phyloP scores from a whole-genome alignment of 2,113 vertebrate genomes.

The Catharus bicknelli region DNA sequence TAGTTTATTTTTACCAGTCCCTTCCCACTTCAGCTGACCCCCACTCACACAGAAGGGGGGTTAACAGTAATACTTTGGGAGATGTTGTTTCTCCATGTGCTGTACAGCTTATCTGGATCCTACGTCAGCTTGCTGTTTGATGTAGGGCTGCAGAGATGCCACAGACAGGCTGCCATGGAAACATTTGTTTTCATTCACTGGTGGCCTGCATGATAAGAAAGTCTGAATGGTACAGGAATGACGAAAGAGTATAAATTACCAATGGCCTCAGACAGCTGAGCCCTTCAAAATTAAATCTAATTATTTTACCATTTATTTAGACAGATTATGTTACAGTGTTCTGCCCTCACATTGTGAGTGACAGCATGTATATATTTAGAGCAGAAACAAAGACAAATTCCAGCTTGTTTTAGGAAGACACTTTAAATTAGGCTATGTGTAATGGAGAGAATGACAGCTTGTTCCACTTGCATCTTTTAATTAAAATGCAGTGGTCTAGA shows the following conservation, averaged over 20 bases:
- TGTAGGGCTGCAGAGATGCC: background rate
- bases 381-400: conserved; percentile 6
- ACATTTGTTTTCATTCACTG: conserved; percentile 41
- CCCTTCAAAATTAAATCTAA: conserved; percentile 31
- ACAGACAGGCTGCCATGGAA: conserved; percentile 9
- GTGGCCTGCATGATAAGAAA: background rate
- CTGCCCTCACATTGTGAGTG: background rate
- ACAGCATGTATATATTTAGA: background rate
- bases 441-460: background rate
- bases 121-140: background rate
- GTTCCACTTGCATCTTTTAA: conserved; percentile 8
- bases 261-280: background rate
- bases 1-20: background rate
- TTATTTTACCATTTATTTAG: conserved; percentile 32
- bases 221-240: background rate
- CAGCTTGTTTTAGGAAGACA: background rate
- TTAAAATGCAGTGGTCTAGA: conserved; percentile 2
- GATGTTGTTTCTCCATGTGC: background rate
- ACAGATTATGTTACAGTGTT: background rate
- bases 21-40: background rate
- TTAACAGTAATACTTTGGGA: background rate
- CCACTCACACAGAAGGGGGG: background rate
- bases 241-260: background rate
- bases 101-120: background rate
- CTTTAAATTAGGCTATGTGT: background rate